These are phyloP conservation scores for Alethe castanea DNA, from an alignment of 2,113 vertebrate species.

Conservation along the genomic window DNA sequence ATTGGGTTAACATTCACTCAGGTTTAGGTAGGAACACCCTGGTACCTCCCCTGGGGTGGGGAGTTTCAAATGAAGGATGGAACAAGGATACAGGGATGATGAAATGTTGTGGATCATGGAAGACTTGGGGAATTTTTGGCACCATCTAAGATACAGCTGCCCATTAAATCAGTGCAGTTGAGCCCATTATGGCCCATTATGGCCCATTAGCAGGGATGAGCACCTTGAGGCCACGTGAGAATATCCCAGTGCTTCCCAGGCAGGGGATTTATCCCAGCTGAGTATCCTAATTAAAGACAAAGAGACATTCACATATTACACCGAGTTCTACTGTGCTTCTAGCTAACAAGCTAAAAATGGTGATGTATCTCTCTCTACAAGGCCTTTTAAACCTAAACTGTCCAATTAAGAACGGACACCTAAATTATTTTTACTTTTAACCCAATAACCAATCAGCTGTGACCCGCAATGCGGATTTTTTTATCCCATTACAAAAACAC, in stretches of 20 bases:
- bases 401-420: too few species aligned
- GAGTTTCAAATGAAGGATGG: too few species aligned
- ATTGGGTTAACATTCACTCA: background rate
- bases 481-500: too few species aligned
- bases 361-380: too few species aligned
- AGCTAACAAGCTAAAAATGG: too few species aligned
- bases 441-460: too few species aligned
- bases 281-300: background rate
- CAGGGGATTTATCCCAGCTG: background rate
- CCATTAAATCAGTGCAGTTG: too few species aligned
- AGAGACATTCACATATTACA: too few species aligned
- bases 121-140: rapidly evolving
- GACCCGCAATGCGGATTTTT: too few species aligned
- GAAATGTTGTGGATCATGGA: background rate
- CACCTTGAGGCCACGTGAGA: background rate
- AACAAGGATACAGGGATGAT: rapidly evolving
- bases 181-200: background rate
- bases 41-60: background rate
- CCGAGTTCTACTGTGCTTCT: too few species aligned
- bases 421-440: too few species aligned
- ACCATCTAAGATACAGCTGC: background rate
- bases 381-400: too few species aligned
- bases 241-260: background rate
- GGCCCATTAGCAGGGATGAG: background rate
- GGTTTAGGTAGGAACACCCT: rapidly evolving